Conservation (phyloP, 2,888 invertebrate species). For the Geotrupes spiniger region DNA sequence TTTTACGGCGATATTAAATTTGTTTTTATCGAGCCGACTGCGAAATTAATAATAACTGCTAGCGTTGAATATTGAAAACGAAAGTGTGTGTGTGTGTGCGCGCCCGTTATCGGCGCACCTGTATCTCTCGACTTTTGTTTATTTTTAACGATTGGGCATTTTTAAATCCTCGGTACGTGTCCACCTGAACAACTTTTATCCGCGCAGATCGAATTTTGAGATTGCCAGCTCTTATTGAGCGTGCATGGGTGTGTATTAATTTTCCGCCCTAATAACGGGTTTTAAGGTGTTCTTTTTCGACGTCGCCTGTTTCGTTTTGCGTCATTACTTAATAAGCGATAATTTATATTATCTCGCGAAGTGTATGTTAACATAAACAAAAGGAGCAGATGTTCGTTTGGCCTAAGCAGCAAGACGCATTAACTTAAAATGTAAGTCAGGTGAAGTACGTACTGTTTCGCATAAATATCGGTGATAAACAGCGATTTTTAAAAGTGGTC, state of each 20-base stretch:
- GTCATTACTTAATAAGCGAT: too few species aligned
- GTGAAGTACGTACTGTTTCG: too few species aligned
- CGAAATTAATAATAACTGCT: too few species aligned
- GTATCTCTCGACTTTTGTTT: background rate
- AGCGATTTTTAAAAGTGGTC: too few species aligned
- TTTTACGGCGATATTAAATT: conserved; percentile 20
- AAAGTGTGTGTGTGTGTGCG: conserved; percentile 4
- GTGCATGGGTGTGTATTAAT: background rate
- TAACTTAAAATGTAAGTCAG: too few species aligned
- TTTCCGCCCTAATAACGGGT: background rate
- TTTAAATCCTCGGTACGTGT: too few species aligned
- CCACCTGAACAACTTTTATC: too few species aligned
- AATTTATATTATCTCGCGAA: too few species aligned
- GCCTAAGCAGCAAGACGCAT: too few species aligned
- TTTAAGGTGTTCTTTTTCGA: background rate
- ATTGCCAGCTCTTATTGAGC: background rate
- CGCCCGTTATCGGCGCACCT: conserved; percentile 2
- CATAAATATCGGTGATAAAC: too few species aligned
- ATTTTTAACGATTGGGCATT: conserved; percentile 8
- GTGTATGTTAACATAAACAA: too few species aligned
- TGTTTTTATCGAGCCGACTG: background rate
- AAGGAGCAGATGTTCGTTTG: too few species aligned
- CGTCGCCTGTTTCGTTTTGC: background rate
- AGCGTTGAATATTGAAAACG: conserved; percentile 9
- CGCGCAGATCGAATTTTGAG: conserved; percentile 10